A percentile compares a stretch with the other conserved stretches of the same genome.
These are phyloP conservation scores for Megaleporinus macrocephalus DNA, from an alignment of 2,113 vertebrate species.

Conservation along the genomic window DNA sequence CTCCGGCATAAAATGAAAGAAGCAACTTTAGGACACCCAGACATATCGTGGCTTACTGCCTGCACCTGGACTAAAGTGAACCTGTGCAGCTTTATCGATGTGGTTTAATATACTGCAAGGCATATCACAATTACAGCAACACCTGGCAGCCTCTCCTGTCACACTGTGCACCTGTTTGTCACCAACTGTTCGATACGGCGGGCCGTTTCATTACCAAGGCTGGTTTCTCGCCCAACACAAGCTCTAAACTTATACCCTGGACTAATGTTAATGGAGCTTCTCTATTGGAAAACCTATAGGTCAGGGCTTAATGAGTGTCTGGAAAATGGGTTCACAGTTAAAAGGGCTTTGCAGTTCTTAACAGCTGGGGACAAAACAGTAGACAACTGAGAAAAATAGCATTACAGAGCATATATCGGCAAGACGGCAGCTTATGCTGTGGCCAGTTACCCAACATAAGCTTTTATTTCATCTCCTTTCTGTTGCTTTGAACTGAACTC, in stretches of 20 bases:
- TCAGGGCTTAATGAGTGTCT: neutral
- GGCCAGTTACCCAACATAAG: neutral
- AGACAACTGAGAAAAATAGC: neutral
- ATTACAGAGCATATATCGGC: neutral
- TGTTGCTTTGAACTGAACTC: too few species aligned
- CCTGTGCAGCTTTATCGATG: neutral
- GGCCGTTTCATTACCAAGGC: neutral
- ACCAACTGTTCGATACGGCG: neutral
- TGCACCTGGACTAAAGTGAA: neutral
- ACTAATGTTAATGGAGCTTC: neutral
- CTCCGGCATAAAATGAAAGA: too few species aligned
- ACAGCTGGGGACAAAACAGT: neutral
- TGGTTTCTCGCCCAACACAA: neutral
- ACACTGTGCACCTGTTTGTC: neutral
- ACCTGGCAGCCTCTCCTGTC: neutral
- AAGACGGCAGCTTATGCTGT: neutral
- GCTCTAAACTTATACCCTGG: neutral
- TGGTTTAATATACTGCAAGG: too few species aligned
- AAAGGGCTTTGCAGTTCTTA: conserved; percentile 2
- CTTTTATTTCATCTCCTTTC: neutral
- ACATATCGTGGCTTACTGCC: too few species aligned
- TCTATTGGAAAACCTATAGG: neutral
- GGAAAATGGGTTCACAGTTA: neutral
- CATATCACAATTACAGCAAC: neutral
- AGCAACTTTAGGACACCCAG: too few species aligned